Evolutionary conservation across 2,113 vertebrate genomes (phyloP).

Genomic region (Noctilio leporinus): DNA sequence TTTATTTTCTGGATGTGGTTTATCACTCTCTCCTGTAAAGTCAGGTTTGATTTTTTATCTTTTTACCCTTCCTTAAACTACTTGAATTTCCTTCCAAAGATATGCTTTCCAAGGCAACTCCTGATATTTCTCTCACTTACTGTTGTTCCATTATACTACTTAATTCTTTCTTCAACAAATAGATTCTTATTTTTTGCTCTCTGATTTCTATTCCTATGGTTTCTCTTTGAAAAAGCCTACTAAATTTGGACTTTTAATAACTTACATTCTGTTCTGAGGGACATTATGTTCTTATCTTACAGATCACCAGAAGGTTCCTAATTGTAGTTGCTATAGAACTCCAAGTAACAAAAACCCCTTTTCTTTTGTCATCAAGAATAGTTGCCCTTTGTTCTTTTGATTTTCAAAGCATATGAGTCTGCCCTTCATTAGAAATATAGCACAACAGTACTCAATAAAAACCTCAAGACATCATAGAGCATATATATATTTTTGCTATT

Average conservation of each 20-base stretch:
- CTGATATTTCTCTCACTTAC: not conserved
- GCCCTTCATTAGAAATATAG: not conserved
- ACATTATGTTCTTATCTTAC: constrained; percentile 26
- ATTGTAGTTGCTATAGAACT: not conserved
- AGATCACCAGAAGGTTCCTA: not conserved
- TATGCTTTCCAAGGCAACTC: not conserved
- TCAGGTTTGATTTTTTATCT: not conserved
- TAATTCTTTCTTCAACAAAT: constrained; percentile 6
- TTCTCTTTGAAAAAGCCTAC: not conserved
- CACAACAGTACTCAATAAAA: constrained; percentile 17
- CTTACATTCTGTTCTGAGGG: constrained; percentile 5
- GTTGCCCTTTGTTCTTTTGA: constrained; percentile 27
- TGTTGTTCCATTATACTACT: not conserved
- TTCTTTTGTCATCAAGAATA: not conserved
- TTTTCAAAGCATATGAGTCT: constrained; percentile 25
- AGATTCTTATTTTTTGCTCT: not conserved
- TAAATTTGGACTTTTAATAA: constrained; percentile 9
- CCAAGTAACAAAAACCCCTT: constrained; percentile 2
- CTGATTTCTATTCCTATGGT: not conserved
- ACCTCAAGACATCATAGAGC: not conserved
- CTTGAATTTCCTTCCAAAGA: constrained; percentile 24
- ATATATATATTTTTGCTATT: not conserved
- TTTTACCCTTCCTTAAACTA: constrained; percentile 4
- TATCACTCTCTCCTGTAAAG: not conserved
- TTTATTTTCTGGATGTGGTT: not conserved